Evolutionary conservation across 2,113 vertebrate species (phyloP).

Genomic region (Sinocyclocheilus grahami): DNA sequence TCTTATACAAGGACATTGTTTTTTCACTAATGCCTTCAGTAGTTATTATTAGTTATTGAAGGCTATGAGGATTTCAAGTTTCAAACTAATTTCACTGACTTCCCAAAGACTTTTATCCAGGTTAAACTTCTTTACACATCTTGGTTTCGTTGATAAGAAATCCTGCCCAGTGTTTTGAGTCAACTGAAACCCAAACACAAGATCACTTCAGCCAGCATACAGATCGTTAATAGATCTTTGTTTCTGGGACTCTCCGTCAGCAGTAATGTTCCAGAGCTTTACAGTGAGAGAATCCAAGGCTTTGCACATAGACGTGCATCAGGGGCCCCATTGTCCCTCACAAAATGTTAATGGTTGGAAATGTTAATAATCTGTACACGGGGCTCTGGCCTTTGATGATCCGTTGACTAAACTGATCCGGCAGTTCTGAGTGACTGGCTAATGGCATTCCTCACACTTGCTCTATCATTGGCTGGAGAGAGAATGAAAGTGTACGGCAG

Average conservation of each 20-base stretch:
- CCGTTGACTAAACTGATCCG: conserved; percentile 73
- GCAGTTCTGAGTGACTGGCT: conserved; percentile 69
- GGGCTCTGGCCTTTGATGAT: conserved; percentile 57
- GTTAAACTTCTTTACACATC: not conserved
- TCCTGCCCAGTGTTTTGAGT: not conserved
- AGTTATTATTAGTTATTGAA: not conserved
- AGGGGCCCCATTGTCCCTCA: conserved; percentile 58
- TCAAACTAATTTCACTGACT: too few relatives aligned
- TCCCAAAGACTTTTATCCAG: not conserved
- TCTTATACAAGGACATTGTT: not conserved
- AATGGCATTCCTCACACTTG: conserved; percentile 72
- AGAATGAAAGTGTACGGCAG: conserved; percentile 53
- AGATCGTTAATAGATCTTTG: not conserved
- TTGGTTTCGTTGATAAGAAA: not conserved
- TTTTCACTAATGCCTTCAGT: not conserved
- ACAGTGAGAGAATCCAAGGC: conserved; percentile 38
- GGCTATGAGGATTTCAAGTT: too few relatives aligned
- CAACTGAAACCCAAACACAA: not conserved
- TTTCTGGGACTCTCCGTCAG: not conserved
- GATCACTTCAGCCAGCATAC: not conserved
- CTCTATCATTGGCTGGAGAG: conserved; percentile 49
- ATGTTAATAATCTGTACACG: conserved; percentile 71
- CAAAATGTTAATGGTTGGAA: conserved; percentile 48
- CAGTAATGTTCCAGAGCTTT: not conserved
- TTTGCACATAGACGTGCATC: conserved; percentile 62